phyloP scores from a whole-genome alignment of 2,113 vertebrate species.

The Macheiramphus alcinus region DNA sequence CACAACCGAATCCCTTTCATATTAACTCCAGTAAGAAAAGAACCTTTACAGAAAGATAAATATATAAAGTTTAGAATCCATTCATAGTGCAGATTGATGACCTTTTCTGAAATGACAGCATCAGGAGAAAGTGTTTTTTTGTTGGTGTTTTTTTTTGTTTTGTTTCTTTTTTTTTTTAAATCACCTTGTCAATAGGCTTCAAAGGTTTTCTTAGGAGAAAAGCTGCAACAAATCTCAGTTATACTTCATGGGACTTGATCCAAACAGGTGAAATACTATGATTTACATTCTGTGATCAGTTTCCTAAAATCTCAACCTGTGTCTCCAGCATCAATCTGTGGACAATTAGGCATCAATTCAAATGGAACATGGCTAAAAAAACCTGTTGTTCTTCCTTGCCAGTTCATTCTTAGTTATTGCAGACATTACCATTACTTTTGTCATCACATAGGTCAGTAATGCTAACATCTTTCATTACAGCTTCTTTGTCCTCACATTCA shows the following conservation, averaged over 20 bases:
- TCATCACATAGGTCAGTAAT: background rate
- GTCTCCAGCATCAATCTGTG: background rate
- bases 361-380: background rate
- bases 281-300: background rate
- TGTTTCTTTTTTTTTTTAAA: background rate
- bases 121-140: background rate
- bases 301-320: background rate
- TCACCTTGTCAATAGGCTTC: background rate
- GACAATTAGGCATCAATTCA: background rate
- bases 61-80: background rate
- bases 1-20: background rate
- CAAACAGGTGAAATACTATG: background rate
- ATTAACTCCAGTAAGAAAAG: background rate
- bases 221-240: background rate
- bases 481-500: background rate
- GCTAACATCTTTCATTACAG: background rate
- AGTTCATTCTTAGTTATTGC: background rate
- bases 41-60: background rate
- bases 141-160: background rate
- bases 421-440: background rate
- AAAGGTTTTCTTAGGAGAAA: background rate
- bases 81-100: background rate
- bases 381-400: background rate
- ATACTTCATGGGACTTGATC: background rate
- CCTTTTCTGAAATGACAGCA: background rate